Percentiles rank a stretch among this genome's conserved stretches.
phyloP scores from a whole-genome alignment of 2,113 vertebrate species.

The Percina caprodes region DNA sequence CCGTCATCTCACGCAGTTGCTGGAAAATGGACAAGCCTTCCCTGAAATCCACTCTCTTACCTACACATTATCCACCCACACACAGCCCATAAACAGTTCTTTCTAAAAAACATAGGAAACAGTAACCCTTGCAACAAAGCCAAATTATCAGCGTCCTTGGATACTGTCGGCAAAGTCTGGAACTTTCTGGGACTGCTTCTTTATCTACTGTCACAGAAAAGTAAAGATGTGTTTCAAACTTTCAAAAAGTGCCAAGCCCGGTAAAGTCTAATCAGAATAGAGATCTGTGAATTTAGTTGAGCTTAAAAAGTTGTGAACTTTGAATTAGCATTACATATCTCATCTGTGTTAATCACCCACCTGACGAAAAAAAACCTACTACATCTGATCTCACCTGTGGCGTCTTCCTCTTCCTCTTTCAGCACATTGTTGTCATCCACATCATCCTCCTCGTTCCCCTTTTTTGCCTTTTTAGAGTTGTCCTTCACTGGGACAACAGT shows the following conservation, averaged over 20 bases:
- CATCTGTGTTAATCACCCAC: neutral
- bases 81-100: constrained; percentile 31
- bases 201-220: neutral
- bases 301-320: neutral
- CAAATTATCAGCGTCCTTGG: constrained; percentile 27
- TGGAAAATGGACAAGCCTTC: constrained; percentile 27
- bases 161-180: constrained; percentile 27
- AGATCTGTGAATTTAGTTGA: neutral
- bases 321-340: neutral
- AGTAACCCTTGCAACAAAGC: neutral
- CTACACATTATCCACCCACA: constrained; percentile 51
- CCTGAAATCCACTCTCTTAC: constrained; percentile 15
- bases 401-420: constrained; percentile 64
- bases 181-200: constrained; percentile 19
- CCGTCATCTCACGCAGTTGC: constrained; percentile 6
- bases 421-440: constrained; percentile 69
- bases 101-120: constrained; percentile 21
- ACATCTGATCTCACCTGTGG: constrained; percentile 65
- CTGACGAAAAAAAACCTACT: neutral
- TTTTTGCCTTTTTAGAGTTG: constrained; percentile 44
- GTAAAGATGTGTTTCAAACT: neutral
- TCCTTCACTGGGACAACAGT: constrained; percentile 86
- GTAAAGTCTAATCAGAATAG: neutral
- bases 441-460: constrained; percentile 66
- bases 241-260: neutral